A percentile compares a stretch with the other conserved stretches of the same genome.
phyloP scores from a whole-genome alignment of 2,888 invertebrate species.

The Ctena decussata region DNA sequence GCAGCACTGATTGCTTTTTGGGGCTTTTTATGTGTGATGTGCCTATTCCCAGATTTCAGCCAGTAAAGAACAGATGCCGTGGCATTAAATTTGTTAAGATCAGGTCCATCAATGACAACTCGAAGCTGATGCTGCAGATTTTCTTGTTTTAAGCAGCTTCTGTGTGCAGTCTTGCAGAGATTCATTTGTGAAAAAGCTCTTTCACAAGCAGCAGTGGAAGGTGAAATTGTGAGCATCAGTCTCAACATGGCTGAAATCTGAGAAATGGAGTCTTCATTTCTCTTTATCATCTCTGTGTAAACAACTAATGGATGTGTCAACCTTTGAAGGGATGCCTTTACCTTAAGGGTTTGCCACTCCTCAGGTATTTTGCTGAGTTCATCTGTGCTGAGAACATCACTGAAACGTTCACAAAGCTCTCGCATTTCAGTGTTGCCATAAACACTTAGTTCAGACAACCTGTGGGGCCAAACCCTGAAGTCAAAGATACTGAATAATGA shows the following conservation, averaged over 20 bases:
- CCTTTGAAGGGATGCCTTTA: not conserved
- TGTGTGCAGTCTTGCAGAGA: not conserved
- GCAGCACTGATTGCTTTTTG: not conserved
- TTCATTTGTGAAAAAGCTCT: not conserved
- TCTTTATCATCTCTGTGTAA: not conserved
- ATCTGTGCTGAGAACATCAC: not conserved
- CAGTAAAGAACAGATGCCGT: not conserved
- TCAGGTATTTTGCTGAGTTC: not conserved
- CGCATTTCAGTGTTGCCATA: slow-evolving; percentile 11
- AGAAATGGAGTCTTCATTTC: not conserved
- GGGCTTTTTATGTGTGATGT: not conserved
- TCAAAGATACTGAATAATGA: slow-evolving; percentile 8
- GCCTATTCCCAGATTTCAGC: not conserved
- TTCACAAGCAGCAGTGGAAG: not conserved
- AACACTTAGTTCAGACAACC: not conserved
- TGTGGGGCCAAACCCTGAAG: slow-evolving; percentile 23
- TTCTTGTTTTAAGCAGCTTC: not conserved
- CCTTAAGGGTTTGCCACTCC: not conserved
- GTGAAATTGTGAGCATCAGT: not conserved
- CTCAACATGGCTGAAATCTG: not conserved
- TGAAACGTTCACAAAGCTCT: not conserved
- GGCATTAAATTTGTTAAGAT: not conserved
- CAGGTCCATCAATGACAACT: too few relatives aligned
- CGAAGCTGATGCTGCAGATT: not conserved
- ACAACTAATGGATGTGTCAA: not conserved